A percentile compares a stretch with the other conserved stretches of the same genome.
Evolutionary conservation across 2,797 vertebrate species (phyloP).

Genomic region (Manis pentadactyla): DNA sequence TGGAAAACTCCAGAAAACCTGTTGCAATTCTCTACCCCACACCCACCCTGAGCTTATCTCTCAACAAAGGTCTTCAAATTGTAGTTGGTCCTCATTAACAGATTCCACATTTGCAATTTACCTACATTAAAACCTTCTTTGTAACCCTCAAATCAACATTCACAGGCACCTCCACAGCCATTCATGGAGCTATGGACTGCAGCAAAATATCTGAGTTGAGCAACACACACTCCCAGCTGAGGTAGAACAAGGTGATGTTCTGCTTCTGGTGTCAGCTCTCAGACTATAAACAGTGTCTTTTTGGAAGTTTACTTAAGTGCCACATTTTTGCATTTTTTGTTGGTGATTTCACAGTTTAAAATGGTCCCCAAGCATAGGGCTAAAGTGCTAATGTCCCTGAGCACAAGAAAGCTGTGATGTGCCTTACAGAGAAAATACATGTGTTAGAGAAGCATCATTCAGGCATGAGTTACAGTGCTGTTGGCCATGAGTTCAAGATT

Average conservation of each 20-base stretch:
- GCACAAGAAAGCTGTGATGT: background rate
- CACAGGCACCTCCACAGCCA: background rate
- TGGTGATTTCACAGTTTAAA: background rate
- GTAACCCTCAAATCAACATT: background rate
- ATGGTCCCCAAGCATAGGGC: background rate
- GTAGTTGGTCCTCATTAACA: background rate
- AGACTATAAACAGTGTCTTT: background rate
- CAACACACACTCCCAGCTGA: rapidly evolving
- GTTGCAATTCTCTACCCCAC: background rate
- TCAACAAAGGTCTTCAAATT: slow-evolving; percentile 15
- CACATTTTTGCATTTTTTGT: background rate
- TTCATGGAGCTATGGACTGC: background rate
- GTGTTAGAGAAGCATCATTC: background rate
- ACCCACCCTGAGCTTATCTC: background rate
- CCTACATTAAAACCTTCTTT: background rate
- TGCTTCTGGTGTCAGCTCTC: background rate
- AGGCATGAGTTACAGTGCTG: background rate
- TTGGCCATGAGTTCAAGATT: background rate
- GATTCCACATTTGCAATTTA: background rate
- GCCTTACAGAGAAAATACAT: background rate
- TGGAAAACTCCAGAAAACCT: background rate
- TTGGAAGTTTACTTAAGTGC: background rate
- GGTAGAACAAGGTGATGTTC: background rate
- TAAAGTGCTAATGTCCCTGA: background rate
- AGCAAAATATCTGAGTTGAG: no score